Evolutionary conservation across 1,140 invertebrate species (phyloP).

Genomic region (Pygmarrhopalites habei): DNA sequence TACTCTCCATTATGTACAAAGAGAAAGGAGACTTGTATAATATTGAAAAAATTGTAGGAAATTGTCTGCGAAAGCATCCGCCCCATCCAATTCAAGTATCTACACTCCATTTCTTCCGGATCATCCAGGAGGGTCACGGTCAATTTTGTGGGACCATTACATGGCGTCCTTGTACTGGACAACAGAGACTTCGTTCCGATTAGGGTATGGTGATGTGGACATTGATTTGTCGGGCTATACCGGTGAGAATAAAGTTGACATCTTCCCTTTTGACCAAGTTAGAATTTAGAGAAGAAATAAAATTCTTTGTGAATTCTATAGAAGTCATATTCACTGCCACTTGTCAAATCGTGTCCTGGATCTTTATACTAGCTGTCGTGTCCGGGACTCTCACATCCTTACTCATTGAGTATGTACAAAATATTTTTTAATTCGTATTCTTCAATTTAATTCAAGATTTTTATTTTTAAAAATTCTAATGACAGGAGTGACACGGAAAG

Average conservation of each 20-base stretch:
- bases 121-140: not conserved
- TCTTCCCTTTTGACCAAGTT: not conserved
- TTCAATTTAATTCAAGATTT: not conserved
- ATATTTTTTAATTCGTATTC: not conserved
- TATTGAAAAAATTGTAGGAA: not conserved
- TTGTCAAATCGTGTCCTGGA: constrained; percentile 31
- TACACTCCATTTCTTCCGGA: not conserved
- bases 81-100: not conserved
- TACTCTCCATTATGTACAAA: not conserved
- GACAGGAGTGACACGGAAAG: constrained; percentile 27
- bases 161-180: constrained; percentile 29
- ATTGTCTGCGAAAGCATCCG: not conserved
- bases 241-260: not conserved
- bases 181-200: constrained; percentile 9
- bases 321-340: constrained; percentile 20
- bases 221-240: constrained; percentile 5
- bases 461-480: not conserved
- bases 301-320: not conserved
- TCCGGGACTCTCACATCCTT: constrained; percentile 30
- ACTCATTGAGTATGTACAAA: constrained; percentile 19
- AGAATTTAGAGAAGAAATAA: not conserved
- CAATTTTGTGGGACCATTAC: constrained; percentile 23
- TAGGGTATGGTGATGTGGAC: constrained; percentile 27
- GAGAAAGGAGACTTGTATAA: constrained; percentile 2
- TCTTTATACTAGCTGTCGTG: constrained; percentile 25